Base-by-base conservation (phyloP, 1,140 invertebrate genomes). In the Cryptotermes secundus region DNA sequence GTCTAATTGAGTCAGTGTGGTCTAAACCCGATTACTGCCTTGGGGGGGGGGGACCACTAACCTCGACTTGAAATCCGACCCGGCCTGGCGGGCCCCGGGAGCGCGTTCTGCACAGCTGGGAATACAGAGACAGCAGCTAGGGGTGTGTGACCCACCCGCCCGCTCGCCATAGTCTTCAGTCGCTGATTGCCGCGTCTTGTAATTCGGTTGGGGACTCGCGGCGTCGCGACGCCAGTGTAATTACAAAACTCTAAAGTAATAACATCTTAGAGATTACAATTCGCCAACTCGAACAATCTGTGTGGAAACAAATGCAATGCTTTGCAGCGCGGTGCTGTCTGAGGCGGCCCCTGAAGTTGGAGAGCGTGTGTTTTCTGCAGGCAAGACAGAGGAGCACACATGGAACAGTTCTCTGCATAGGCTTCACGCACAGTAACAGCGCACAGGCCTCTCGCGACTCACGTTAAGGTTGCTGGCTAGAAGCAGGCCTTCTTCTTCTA, bases 41-140 rank as follows among this genome's bases (percentile, higher is more conserved):
- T 49, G 3, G 19, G 45, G 45, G 45, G 19, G 45, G 59, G 59
- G 59, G 26, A 72, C 59, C 59, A 72, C 59, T 72, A 72, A 72
- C 26, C 59, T 72, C 59, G 59, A 72, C 59, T 72, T 72, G 59
- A 72, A 72, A 72, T 72, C 59, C 59, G 59, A 72, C 59, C 59
- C 59, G 59, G 53, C 53, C 53, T 24, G 53, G 53, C 53, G 53
- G 59, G 26, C 26, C 26, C 26, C 59, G 26, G 59, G 59, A 72
- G 59, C n/a, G 59, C 4, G n/a, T 72, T 31, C n/a, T 1, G n/a
- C n/a, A 31, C 59, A 72, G 59, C 59, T 72, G 59, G 59, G 59
- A 72, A 72, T 72, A n/a, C 7, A 31, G 59, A 72, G 6, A 31
- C 59, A n/a, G n/a, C n/a, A n/a, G 59, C 59, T n/a, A 72, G 59